Base-by-base conservation (phyloP, 2,113 vertebrate species). In the Prunella himalayana region DNA sequence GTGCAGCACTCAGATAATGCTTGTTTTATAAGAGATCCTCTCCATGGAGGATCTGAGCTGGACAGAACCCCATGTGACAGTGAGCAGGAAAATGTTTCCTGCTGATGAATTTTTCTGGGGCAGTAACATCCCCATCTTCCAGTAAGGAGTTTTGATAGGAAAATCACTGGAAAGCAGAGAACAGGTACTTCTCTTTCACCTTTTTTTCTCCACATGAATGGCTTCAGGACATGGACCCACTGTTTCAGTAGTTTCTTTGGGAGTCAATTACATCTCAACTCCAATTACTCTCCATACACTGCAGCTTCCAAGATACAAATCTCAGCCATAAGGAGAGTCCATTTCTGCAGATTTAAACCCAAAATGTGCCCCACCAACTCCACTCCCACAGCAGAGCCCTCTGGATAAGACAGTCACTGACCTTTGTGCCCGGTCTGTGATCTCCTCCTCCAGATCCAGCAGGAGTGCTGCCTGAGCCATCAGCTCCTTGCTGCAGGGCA, bases 401-500 rank as follows among this genome's bases (percentile, higher is more conserved):
- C 39, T 60, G 44, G 24, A 13, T 4, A 14, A 0, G 3, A 1
- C 16, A 39, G 5, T 5, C 42, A 65, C 97, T 95, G 82, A 98
- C 98, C 97, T 90, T 37, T 95, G 97, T 76, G 98, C 96, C 39
- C 97, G 95, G 70, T 99, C 98, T 63, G 98, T 96, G 50, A 96
- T 89, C 53, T 97, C 97, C 39, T 98, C 97, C 56, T 98, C 98
- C 41, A 98, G 83, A 45, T 98, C 96, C 22, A 99, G 93, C 25
- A 98, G 89, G 13, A 97, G 42, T 0, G 97, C 68, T 13, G 97
- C 97, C 39, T 96, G 97, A 37, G 92, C 95, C 95, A 98, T 97
- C 66, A 99, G 90, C n/a, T 93, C 96, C 47, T 75, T 97, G 94
- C 92, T 98, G 88, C 98, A 98, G 65, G 90, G 90, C 69, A 96